Evolutionary conservation across 1,140 invertebrate genomes (phyloP).

Genomic region (Fopius arisanus): DNA sequence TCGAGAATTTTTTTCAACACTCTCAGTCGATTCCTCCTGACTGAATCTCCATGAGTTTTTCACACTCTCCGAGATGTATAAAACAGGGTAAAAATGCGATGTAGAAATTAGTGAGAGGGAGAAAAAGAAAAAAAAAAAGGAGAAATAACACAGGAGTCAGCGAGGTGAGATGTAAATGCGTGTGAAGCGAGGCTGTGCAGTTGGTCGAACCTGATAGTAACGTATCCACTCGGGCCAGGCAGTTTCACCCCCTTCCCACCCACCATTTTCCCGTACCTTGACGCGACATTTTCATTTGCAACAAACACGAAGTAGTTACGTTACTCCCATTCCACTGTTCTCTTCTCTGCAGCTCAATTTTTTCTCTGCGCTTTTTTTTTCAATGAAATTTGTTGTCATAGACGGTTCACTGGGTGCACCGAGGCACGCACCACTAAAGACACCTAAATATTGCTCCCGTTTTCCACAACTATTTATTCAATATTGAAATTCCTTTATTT

Average conservation of each 20-base stretch:
- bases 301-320: background rate
- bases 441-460: background rate
- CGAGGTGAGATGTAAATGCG: constrained; percentile 23
- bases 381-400: background rate
- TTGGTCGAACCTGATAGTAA: constrained; percentile 25
- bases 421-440: background rate
- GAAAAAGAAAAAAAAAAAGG: background rate
- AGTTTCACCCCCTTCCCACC: background rate
- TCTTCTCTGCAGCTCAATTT: background rate
- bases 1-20: background rate
- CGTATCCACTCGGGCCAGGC: constrained; percentile 18
- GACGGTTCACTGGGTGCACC: background rate
- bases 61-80: background rate
- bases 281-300: constrained; percentile 26
- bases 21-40: background rate
- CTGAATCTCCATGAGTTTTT: constrained; percentile 11
- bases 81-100: background rate
- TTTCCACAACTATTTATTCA: background rate
- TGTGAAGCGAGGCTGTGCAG: background rate
- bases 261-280: background rate
- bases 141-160: constrained; percentile 20
- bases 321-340: background rate
- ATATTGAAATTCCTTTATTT: background rate
- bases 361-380: background rate
- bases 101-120: constrained; percentile 10